Base-by-base conservation (phyloP, 1,140 invertebrate species). In the Planococcus citri region DNA sequence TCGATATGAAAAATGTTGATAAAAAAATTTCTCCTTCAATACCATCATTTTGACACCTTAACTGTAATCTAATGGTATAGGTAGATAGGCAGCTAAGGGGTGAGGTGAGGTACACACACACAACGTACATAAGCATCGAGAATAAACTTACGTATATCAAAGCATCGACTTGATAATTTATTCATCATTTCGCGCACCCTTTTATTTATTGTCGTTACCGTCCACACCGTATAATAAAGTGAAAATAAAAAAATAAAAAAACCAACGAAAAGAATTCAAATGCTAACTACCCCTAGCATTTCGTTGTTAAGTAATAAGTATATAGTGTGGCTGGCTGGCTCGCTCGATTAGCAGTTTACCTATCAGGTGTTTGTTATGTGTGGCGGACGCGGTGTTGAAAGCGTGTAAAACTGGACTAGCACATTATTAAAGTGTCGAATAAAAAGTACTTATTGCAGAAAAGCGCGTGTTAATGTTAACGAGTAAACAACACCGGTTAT, bases 401-500 rank as follows among this genome's bases (percentile, higher is more conserved):
- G 41, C 41, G 41, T 51, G 41, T 51, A 9, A 51, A 51, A 51
- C 41, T 51, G 41, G 41, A 51, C 41, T 51, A 51, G 41, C 3
- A 51, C n/a, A 51, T 17, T 51, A 51, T 33, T 33, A 33, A n/a
- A 33, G 29, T 33, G 29, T 33, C 29, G 29, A 33, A 51, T 51
- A 51, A 51, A 51, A 51, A 51, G 41, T 20, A 51, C 41, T 51
- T 51, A 51, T 51, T 51, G 41, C 41, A 51, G 41, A 51, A 51
- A 51, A 51, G 17, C 41, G 41, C 41, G 41, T 51, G 41, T 51
- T 51, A 51, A 51, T 20, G 41, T 51, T 51, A 51, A 51, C 41
- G 41, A 51, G 41, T 51, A 51, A 51, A 51, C 41, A 51, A 51
- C 41, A 51, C 41, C 41, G 41, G 41, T 51, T 51, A 51, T 51